Percentiles rank a stretch among this genome's conserved stretches.
phyloP scores from a whole-genome alignment of 2,888 invertebrate genomes.

The Ormyrus labotus region DNA sequence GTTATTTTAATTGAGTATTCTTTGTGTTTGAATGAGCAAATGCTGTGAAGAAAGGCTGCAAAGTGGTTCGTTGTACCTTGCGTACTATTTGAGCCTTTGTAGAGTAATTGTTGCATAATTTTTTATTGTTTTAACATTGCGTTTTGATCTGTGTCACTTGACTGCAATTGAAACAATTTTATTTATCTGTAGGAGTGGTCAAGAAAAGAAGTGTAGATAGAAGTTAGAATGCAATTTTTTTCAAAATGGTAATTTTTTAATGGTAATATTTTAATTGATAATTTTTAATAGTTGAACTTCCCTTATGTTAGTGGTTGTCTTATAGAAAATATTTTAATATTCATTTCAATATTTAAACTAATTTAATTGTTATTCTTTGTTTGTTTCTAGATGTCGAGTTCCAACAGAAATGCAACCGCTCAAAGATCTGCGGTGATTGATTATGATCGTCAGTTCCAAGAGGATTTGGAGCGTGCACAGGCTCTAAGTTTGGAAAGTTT shows the following conservation, averaged over 20 bases:
- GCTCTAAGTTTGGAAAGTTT: conserved; percentile 91
- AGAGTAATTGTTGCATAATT: conserved; percentile 48
- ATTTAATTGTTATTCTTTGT: conserved; percentile 13
- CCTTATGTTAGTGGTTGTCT: conserved; percentile 45
- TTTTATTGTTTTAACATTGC: conserved; percentile 42
- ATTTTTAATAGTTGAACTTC: not conserved
- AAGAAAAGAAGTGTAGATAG: not conserved
- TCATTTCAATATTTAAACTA: conserved; percentile 5
- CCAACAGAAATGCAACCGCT: conserved; percentile 67
- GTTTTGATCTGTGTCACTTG: conserved; percentile 30
- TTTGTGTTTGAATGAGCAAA: conserved; percentile 14
- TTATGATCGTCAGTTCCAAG: conserved; percentile 89
- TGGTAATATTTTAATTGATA: not conserved
- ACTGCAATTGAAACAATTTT: conserved; percentile 21
- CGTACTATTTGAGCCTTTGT: not conserved
- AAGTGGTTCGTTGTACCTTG: conserved; percentile 31
- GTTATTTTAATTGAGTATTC: not conserved
- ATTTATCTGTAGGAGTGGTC: conserved; percentile 4
- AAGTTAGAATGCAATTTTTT: conserved; percentile 27
- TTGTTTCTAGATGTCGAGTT: conserved; percentile 71
- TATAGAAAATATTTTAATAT: not conserved
- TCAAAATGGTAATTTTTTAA: conserved; percentile 48
- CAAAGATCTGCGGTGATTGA: conserved; percentile 76
- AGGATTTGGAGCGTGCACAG: conserved; percentile 91
- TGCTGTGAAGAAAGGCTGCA: not conserved